Evolutionary conservation across 2,113 vertebrate species (phyloP), one percentile per base, ranked within the genome.

Genomic region (Cepphus grylle): DNA sequence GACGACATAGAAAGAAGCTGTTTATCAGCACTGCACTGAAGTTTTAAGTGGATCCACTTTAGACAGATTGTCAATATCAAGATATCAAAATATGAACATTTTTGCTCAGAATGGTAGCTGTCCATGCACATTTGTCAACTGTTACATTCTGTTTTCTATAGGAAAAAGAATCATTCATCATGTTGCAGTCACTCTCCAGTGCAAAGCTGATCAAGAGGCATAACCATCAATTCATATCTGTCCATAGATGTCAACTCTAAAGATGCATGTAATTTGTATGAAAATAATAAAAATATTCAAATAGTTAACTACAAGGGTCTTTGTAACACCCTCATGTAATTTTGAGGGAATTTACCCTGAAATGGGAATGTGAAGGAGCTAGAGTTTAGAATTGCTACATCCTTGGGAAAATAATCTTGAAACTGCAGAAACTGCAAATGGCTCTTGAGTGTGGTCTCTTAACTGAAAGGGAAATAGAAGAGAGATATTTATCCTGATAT

Each of bases 181-280:
- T 93, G 52, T 83, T 96, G 17, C 55, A 84, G 79, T 88, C 82
- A 72, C 74, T 95, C 87, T 95, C 88, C 74, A 93, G n/a, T 49
- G 42, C 53, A 94, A 90, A 85, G 87, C 70, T 93, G 81, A 85
- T 91, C 47, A 90, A 73, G 49, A 90, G n/a, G 65, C 45, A 53
- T 87, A 95, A 92, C 80, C 72, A 91, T 96, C 94, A 88, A 96
- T 95, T 96, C 42, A 30, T 77, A 82, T 91, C 86, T 94, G 70
- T 94, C 29, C 13, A 18, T 30, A 85, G 72, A 52, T 65, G 36
- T 92, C 66, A 93, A 21, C 38, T 66, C 27, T 84, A 77, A 91
- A 96, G 52, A 79, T 82, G 30, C 8, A 21, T 50, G 11, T 36
- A 32, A 22, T 66, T 94, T 43, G 6, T 78, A 56, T 16, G 22